Percentiles rank a stretch among this genome's conserved stretches.
phyloP scores from a whole-genome alignment of 2,797 vertebrate genomes.

The Onychomys leucogaster region DNA sequence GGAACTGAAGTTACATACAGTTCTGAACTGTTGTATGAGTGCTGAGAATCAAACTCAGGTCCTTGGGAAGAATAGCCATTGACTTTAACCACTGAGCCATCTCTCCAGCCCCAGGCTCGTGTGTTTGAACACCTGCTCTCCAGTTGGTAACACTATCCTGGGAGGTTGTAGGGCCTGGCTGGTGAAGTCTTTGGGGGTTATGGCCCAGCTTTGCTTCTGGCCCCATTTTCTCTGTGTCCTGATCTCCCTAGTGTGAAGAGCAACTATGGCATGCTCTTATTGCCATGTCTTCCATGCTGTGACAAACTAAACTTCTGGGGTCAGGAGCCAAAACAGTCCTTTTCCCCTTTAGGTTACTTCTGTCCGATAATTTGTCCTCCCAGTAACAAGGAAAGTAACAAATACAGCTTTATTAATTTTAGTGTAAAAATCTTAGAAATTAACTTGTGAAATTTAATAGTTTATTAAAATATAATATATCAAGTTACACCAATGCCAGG shows the following conservation, averaged over 20 bases:
- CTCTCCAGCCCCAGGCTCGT: background rate
- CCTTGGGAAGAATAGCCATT: background rate
- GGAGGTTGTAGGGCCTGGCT: background rate
- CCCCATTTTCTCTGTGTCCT: background rate
- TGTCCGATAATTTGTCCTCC: background rate
- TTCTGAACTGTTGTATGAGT: background rate
- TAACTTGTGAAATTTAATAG: background rate
- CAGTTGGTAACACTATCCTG: background rate
- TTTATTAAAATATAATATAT: slow-evolving; percentile 48
- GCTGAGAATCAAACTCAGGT: background rate
- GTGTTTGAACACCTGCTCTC: background rate
- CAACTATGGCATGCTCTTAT: no score
- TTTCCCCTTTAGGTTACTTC: background rate
- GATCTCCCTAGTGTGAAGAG: background rate
- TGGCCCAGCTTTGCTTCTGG: background rate
- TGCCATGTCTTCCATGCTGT: background rate
- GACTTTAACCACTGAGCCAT: background rate
- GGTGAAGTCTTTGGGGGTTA: background rate
- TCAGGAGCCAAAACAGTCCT: background rate
- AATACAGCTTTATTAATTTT: background rate
- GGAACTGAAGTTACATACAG: background rate
- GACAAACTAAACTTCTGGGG: background rate
- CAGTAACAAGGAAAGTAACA: background rate
- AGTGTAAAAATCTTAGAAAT: background rate
- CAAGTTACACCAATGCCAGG: background rate